A percentile compares a stretch with the other conserved stretches of the same genome.
phyloP scores from a whole-genome alignment of 2,113 vertebrate genomes.

The Nothocercus nigrocapillus region DNA sequence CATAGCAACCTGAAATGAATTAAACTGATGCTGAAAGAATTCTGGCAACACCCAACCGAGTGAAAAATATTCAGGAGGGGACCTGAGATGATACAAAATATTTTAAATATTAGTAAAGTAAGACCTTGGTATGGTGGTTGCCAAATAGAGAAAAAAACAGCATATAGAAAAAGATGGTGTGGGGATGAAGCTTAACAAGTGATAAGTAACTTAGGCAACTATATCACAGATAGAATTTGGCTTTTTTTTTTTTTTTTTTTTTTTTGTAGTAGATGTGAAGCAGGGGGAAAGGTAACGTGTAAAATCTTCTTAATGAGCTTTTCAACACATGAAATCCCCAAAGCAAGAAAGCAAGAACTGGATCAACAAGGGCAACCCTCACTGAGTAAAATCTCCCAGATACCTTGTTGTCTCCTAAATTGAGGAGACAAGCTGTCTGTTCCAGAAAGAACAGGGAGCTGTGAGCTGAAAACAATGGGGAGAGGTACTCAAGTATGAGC shows the following conservation, averaged over 20 bases:
- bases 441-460: not conserved
- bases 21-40: not conserved
- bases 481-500: not conserved
- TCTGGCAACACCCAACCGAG: not conserved
- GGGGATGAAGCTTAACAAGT: not conserved
- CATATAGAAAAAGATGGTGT: not conserved
- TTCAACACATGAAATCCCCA: not conserved
- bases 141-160: not conserved
- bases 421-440: slow-evolving; percentile 2
- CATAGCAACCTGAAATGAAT: accelerated
- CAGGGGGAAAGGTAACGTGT: accelerated
- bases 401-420: not conserved
- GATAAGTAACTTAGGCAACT: not conserved
- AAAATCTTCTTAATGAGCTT: not conserved
- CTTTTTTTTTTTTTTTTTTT: not conserved
- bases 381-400: not conserved
- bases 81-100: not conserved
- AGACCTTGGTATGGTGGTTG: not conserved
- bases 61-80: not conserved
- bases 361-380: not conserved
- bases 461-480: not conserved
- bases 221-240: not conserved
- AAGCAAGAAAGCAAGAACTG: not conserved
- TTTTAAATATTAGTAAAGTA: not conserved
- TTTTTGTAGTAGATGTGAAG: slow-evolving; percentile 4